Base-by-base conservation (phyloP, 2,113 vertebrate species). In the Silurus glanis region DNA sequence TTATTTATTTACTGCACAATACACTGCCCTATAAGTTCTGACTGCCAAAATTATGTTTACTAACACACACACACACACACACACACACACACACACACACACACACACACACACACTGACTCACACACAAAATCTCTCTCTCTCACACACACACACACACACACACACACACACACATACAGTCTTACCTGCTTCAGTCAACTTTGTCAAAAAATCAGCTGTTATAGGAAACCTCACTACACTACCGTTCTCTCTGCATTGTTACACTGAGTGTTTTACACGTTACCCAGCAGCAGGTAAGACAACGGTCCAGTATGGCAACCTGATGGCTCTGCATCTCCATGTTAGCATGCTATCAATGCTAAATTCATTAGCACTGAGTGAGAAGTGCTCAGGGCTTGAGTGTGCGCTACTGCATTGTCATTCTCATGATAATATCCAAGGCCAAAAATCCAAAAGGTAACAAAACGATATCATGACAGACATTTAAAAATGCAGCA, bases 401-500 rank as follows among this genome's bases (percentile, higher is more conserved):
- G 19, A 81, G 23, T 16, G 13, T 14, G n/a, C 55, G 25, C 53
- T 25, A 53, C 21, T 82, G 23, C 23, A 53, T 55, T 69, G 49
- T 67, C 62, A 82, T 49, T 66, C 58, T n/a, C 13, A 51, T 25
- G 56, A 59, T 61, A 59, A 74, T 72, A 72, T 66, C 21, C 23
- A 55, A 84, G 37, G 37, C 37, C 16, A 61, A 58, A 61, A 51
- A 37, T 83, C 49, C 37, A 37, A 37, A 66, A 83, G 13, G 9
- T 5, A 69, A 19, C 64, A 69, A 83, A 67, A 56, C 2, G 3
- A 71, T 83, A 45, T 51, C 2, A 10, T 14, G 62, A 49, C 7
- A 53, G 71, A 76, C 83, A 76, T 84, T 84, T 76, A 25, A 84
- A 71, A 74, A 84, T 61, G 37, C 56, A 84, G 28, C 83, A 62